Evolutionary conservation across 2,113 vertebrate species (phyloP), one percentile per base, ranked within the genome.

Genomic region (Actinemys pallida): DNA sequence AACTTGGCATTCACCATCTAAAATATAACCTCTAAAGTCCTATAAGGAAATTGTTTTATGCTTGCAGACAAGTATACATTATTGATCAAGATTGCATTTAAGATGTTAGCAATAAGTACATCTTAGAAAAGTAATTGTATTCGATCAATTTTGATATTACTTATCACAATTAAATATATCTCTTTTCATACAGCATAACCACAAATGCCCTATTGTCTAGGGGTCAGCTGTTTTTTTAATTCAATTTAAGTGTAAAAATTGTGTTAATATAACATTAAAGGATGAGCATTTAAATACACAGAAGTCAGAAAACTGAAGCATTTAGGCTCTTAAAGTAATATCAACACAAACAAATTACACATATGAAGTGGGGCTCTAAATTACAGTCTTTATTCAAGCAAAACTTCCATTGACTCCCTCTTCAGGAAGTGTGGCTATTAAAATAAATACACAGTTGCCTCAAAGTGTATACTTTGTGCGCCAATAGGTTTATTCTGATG

Each of bases 141-240:
- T 7, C 0, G 24, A 84, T 6, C 6, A 82, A 14, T 75, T 81
- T 72, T 82, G 6, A 5, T 76, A 90, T 88, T 62, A 39, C 85
- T 92, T 84, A 25, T 84, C 10, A 25, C 53, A 83, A 59, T 69
- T 17, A 82, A 94, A 84, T 25, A 54, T n/a, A 22, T 81, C 42
- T 82, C 83, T 16, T 13, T 88, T 81, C 1, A 76, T 86, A 94
- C 90, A 65, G 42, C 56, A 45, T 62, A 76, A 35, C 19, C 65
- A 92, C 56, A 81, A 80, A 83, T 57, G 0, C 1, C 4, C 0
- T 53, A 62, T 49, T 0, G 0, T 16, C 31, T 82, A 49, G 7
- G n/a, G 16, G 87, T 79, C 53, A 83, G 83, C 2, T 78, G 13
- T 85, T 47, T 39, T 22, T 84, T 93, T 8, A 31, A 65, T 85